Conservation (phyloP, 1,140 invertebrate genomes). For the Aphaenogaster rudis region DNA sequence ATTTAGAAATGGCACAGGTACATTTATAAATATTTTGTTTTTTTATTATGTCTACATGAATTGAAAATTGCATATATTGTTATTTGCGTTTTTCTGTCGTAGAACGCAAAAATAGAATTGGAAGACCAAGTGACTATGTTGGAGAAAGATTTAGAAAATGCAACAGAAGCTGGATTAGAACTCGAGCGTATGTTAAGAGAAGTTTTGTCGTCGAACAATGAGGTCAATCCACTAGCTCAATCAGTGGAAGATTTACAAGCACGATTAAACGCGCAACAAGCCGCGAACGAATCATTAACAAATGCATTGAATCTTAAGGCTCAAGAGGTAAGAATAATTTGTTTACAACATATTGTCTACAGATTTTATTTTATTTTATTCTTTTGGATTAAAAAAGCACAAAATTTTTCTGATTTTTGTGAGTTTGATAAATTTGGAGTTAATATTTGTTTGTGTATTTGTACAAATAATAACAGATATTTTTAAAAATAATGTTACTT, state of each 20-base stretch:
- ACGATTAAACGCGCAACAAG: slow-evolving; percentile 89
- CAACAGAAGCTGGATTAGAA: slow-evolving; percentile 90
- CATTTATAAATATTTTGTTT: slow-evolving; percentile 49
- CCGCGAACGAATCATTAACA: slow-evolving; percentile 85
- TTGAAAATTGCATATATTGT: slow-evolving; percentile 9
- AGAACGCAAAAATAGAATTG: slow-evolving; percentile 85
- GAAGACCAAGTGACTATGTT: slow-evolving; percentile 88
- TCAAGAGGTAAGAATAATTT: slow-evolving; percentile 84
- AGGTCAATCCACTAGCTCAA: slow-evolving; percentile 88
- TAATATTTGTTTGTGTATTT: slow-evolving; percentile 49
- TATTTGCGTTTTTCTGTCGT: slow-evolving; percentile 28
- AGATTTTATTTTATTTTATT: slow-evolving; percentile 41
- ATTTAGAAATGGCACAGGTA: slow-evolving; percentile 83
- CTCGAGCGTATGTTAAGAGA: slow-evolving; percentile 90
- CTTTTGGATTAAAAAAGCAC: slow-evolving; percentile 45
- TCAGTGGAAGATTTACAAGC: slow-evolving; percentile 89
- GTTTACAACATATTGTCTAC: slow-evolving; percentile 22
- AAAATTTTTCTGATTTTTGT: slow-evolving; percentile 67
- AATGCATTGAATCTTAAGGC: slow-evolving; percentile 85
- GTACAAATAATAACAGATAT: neutral
- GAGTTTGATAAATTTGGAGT: slow-evolving; percentile 83
- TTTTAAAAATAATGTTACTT: slow-evolving; percentile 5
- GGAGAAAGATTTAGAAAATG: slow-evolving; percentile 90
- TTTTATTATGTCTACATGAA: neutral
- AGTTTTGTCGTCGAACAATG: slow-evolving; percentile 88